phyloP scores from a whole-genome alignment of 1,140 invertebrate genomes.

The Drosophila azteca region DNA sequence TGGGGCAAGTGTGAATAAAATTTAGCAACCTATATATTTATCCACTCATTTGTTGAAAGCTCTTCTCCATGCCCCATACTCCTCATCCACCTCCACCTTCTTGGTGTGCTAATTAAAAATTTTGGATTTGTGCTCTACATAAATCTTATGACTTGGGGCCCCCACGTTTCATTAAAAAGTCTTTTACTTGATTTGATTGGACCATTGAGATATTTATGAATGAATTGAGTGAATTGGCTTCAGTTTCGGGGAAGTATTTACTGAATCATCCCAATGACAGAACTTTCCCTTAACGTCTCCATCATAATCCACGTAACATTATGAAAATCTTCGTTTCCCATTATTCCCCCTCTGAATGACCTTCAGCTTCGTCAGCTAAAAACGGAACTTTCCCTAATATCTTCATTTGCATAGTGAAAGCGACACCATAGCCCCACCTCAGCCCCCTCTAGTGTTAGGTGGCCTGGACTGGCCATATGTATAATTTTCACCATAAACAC shows the following conservation, averaged over 20 bases:
- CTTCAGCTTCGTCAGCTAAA: slow-evolving; percentile 5
- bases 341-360: not conserved
- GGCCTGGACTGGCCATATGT: slow-evolving; percentile 1
- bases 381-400: slow-evolving; percentile 18
- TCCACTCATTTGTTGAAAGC: slow-evolving; percentile 38
- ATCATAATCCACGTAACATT: too few relatives aligned
- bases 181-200: slow-evolving; percentile 53
- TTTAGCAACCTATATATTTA: slow-evolving; percentile 40
- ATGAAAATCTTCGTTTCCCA: too few relatives aligned
- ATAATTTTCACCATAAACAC: slow-evolving; percentile 18
- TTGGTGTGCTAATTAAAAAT: slow-evolving; percentile 52
- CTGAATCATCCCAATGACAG: not conserved
- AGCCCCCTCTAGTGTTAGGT: not conserved
- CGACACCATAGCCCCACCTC: not conserved
- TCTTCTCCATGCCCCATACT: not conserved
- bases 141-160: slow-evolving; percentile 35
- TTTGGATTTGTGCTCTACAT: slow-evolving; percentile 29
- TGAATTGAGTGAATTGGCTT: slow-evolving; percentile 43
- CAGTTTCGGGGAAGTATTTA: slow-evolving; percentile 27
- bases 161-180: slow-evolving; percentile 57
- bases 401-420: slow-evolving; percentile 26
- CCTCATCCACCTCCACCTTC: not conserved
- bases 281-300: too few relatives aligned
- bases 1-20: slow-evolving; percentile 51
- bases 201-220: slow-evolving; percentile 69